Base-by-base conservation (phyloP, 1,140 invertebrate genomes). In the Scylla paramamosain region DNA sequence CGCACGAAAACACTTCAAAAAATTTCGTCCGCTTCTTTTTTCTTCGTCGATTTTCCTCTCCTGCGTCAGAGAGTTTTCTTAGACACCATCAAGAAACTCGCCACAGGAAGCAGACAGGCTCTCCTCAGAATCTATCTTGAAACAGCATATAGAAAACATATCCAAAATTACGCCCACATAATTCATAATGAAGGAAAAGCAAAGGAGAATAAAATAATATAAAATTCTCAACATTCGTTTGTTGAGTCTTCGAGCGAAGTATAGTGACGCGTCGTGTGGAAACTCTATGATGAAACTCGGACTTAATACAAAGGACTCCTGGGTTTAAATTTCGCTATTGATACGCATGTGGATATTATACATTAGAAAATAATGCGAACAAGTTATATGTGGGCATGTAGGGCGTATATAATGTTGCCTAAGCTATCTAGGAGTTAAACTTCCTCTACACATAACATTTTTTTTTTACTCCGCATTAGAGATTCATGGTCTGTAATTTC, bases 1-100 rank as follows among this genome's bases (percentile, higher is more conserved):
- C 96, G 94, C 93, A 96, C 96, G 96, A 96, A 96, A 96, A 96
- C 96, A 95, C 95, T 96, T 96, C 96, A 95, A 95, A 96, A 95
- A 95, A 95, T 96, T 96, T 96, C 96, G 96, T 95, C 87, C 92
- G 83, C 39, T 95, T 95, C 94, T 96, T 95, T 92, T 95, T 84
- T 96, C 89, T 96, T 96, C 95, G 95, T 96, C 93, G 92, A 96
- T 95, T 93, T 95, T 96, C 59, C 92, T 95, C 94, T 95, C 86
- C 77, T 90, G 89, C 89, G 86, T 91, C 48, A 31, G 28, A 46
- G 83, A 92, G 94, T 95, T 92, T 92, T 93, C 94, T 92, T 92
- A 88, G 77, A 87, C 39, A 77, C n/a, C 94, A 86, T 88, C 31
- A 91, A 92, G 90, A 45, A 87, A 92, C 46, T 88, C 46, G 52